These are phyloP conservation scores for Ptychoptera albimana DNA, from an alignment of 2,888 invertebrate genomes.

Conservation along the genomic window DNA sequence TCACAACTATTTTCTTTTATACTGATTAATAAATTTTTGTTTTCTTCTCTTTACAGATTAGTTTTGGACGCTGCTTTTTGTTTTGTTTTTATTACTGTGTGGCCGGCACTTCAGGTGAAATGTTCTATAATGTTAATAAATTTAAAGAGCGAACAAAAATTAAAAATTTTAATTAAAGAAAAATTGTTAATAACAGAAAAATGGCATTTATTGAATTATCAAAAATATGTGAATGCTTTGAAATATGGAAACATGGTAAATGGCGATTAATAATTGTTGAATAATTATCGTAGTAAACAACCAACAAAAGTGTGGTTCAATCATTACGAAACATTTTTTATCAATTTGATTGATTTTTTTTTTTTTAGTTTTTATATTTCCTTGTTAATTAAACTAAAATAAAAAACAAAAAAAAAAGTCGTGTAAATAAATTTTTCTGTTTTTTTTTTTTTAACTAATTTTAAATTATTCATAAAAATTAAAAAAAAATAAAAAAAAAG, in stretches of 20 bases:
- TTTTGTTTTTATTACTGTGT: too few relatives aligned
- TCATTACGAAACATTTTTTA: too few relatives aligned
- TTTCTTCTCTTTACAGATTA: too few relatives aligned
- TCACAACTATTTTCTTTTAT: too few relatives aligned
- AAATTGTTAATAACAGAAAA: background rate
- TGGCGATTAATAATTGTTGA: conserved; percentile 36
- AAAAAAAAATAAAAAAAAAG: background rate
- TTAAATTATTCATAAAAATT: background rate
- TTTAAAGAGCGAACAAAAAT: too few relatives aligned
- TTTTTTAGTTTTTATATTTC: too few relatives aligned
- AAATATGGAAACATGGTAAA: conserved; percentile 69
- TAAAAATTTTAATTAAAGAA: too few relatives aligned
- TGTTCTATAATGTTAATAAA: too few relatives aligned
- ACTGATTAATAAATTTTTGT: too few relatives aligned
- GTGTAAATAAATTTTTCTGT: conserved; percentile 1
- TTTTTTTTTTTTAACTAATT: background rate
- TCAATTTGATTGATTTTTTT: too few relatives aligned
- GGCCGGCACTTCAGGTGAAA: too few relatives aligned
- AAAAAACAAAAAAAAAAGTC: background rate
- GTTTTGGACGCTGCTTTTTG: too few relatives aligned
- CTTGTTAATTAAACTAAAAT: conserved; percentile 3
- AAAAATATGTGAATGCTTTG: conserved; percentile 29
- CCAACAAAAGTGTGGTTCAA: background rate
- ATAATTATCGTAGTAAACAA: background rate
- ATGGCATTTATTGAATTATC: conserved; percentile 9